Evolutionary conservation across 2,113 vertebrate species (phyloP).

Genomic region (Cyprinodon variegatus): DNA sequence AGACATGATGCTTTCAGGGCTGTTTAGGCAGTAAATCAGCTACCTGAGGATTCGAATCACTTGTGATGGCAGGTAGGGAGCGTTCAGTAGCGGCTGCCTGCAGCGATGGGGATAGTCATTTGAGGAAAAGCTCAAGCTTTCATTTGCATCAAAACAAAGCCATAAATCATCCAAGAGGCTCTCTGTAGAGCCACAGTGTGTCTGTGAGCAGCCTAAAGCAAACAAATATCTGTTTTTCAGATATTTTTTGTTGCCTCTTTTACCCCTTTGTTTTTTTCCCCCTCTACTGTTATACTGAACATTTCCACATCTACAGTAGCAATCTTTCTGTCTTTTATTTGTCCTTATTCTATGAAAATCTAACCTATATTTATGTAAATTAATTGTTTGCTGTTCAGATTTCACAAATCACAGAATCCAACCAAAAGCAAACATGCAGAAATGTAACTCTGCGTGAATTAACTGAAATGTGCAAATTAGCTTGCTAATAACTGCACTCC

Average conservation of each 20-base stretch:
- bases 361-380: background rate
- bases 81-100: constrained; percentile 37
- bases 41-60: constrained; percentile 44
- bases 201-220: constrained; percentile 24
- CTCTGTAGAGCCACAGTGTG: constrained; percentile 7
- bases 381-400: background rate
- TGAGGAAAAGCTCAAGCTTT: constrained; percentile 37
- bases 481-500: background rate
- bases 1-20: background rate
- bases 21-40: constrained; percentile 42
- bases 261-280: background rate
- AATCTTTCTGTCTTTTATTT: background rate
- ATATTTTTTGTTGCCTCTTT: background rate
- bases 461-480: background rate
- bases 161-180: constrained; percentile 43
- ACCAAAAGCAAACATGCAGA: background rate
- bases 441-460: background rate
- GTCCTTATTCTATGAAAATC: background rate
- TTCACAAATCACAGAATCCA: background rate
- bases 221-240: constrained; percentile 33
- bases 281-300: background rate
- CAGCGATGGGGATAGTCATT: constrained; percentile 40
- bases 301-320: background rate
- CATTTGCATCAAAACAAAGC: constrained; percentile 67
- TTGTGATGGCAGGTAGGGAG: constrained; percentile 33